Evolutionary conservation across 1,140 invertebrate genomes (phyloP).

Genomic region (Onthophagus taurus): DNA sequence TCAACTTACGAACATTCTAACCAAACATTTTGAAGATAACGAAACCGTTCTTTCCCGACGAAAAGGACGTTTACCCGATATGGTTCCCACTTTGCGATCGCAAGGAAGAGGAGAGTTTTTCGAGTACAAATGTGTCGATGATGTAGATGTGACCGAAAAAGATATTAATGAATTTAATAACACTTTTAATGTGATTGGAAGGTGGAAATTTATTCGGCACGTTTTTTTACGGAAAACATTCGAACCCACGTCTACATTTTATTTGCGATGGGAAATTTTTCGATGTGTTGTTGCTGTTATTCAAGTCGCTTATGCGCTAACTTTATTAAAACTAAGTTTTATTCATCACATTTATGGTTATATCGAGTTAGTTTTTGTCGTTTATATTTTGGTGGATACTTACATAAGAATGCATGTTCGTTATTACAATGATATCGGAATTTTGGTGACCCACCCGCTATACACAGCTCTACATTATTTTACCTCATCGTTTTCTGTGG

Average conservation of each 20-base stretch:
- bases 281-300: neutral
- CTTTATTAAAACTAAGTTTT: neutral
- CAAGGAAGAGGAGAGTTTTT: slow-evolving; percentile 1
- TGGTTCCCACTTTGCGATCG: neutral
- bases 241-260: slow-evolving; percentile 11
- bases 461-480: slow-evolving; percentile 5
- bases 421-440: slow-evolving; percentile 38
- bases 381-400: slow-evolving; percentile 36
- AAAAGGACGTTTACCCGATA: slow-evolving; percentile 7
- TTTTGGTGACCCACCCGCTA: slow-evolving; percentile 21
- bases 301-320: neutral
- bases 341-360: neutral
- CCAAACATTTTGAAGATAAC: neutral
- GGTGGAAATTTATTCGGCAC: slow-evolving; percentile 6
- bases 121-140: slow-evolving; percentile 6
- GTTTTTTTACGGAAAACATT: slow-evolving; percentile 9
- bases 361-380: slow-evolving; percentile 6
- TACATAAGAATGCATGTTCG: slow-evolving; percentile 39
- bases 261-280: slow-evolving; percentile 14
- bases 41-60: neutral
- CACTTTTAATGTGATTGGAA: neutral
- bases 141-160: neutral
- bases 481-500: slow-evolving; percentile 1
- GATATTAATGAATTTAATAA: neutral
- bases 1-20: neutral